Conservation (phyloP, 2,113 vertebrate species). For the Nothocercus nigrocapillus region DNA sequence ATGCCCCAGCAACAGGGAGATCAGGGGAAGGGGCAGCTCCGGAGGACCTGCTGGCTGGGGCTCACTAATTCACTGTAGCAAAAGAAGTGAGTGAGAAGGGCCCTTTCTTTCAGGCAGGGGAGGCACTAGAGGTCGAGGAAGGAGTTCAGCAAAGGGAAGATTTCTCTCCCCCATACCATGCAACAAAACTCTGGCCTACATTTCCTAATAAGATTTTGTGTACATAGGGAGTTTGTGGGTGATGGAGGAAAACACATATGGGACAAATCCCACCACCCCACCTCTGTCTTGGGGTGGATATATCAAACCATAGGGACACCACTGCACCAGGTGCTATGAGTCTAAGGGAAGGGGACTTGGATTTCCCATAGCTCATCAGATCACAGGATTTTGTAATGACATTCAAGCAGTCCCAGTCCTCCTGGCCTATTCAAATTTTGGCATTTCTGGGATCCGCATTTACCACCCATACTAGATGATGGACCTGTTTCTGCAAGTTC, state of each 20-base stretch:
- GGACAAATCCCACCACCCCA: neutral
- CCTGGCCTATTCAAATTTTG: neutral
- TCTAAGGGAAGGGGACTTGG: neutral
- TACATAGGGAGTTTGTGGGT: neutral
- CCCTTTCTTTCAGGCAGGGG: constrained; percentile 7
- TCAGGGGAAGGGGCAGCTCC: constrained; percentile 43
- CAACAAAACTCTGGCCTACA: constrained; percentile 25
- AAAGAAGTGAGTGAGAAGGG: constrained; percentile 50
- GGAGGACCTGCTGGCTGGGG: neutral
- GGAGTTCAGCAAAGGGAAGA: constrained; percentile 25
- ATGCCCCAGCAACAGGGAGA: constrained; percentile 62
- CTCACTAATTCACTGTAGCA: constrained; percentile 69
- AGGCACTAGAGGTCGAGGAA: constrained; percentile 37
- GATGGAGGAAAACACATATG: neutral
- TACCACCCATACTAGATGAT: neutral
- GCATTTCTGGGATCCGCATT: neutral
- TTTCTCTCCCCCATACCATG: constrained; percentile 19
- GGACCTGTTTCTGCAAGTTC: fast-evolving
- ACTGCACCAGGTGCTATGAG: fast-evolving
- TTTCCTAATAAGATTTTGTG: constrained; percentile 24
- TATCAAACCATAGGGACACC: fast-evolving
- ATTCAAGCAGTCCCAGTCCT: neutral
- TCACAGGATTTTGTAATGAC: neutral
- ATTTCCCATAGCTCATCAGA: neutral
- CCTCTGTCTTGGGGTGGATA: neutral